phyloP scores from a whole-genome alignment of 2,113 vertebrate genomes.

The Odontesthes bonariensis region DNA sequence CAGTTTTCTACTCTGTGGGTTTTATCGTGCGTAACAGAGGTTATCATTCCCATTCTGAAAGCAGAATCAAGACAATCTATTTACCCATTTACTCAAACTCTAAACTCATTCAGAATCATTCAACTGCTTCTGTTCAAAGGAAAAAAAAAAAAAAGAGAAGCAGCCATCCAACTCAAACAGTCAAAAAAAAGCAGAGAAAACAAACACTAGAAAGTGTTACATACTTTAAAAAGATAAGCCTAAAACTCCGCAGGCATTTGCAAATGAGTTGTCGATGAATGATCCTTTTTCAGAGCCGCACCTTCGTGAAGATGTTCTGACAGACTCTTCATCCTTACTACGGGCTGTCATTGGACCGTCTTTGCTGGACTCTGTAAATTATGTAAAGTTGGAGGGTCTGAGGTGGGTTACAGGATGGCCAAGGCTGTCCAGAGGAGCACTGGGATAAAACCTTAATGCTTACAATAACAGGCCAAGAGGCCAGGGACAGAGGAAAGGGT shows the following conservation, averaged over 20 bases:
- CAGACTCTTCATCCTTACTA: slow-evolving; percentile 62
- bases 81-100: slow-evolving; percentile 58
- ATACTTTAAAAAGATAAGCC: slow-evolving; percentile 66
- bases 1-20: slow-evolving; percentile 52
- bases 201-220: slow-evolving; percentile 67
- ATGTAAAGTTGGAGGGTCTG: slow-evolving; percentile 65
- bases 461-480: slow-evolving; percentile 65
- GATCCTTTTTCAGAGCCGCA: slow-evolving; percentile 62
- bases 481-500: slow-evolving; percentile 63
- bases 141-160: slow-evolving; percentile 43
- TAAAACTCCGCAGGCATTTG: slow-evolving; percentile 72
- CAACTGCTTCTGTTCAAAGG: slow-evolving; percentile 50
- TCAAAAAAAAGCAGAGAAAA: slow-evolving; percentile 64
- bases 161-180: slow-evolving; percentile 67
- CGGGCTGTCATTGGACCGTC: slow-evolving; percentile 57
- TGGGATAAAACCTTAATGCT: slow-evolving; percentile 72
- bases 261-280: slow-evolving; percentile 69
- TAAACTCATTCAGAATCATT: slow-evolving; percentile 61
- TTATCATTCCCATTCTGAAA: slow-evolving; percentile 68
- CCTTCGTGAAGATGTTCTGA: slow-evolving; percentile 60
- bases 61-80: slow-evolving; percentile 59
- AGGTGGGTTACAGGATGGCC: slow-evolving; percentile 53
- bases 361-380: slow-evolving; percentile 68
- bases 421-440: slow-evolving; percentile 66
- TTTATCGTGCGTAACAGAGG: slow-evolving; percentile 59